Evolutionary conservation across 2,113 vertebrate species (phyloP), one percentile per base, ranked within the genome.

Genomic region (Gallinago jamesoni): DNA sequence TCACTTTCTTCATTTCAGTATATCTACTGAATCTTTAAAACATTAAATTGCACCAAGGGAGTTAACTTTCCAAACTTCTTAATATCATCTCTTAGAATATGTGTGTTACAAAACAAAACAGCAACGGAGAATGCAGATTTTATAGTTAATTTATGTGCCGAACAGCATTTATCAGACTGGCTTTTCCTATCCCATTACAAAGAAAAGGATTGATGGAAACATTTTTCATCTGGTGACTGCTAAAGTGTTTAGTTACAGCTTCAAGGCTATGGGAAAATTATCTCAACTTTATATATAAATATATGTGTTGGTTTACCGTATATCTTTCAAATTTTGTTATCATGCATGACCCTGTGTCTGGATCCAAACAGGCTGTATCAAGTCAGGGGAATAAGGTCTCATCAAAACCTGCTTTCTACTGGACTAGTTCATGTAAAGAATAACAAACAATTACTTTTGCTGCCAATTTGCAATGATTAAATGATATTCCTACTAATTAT

Each of bases 31-130:
- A 87, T 55, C 47, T 68, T 94, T 62, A 74, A 89, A 96, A 82
- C 48, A 59, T 72, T 73, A 75, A 89, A 92, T 86, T 66, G 31
- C 35, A 87, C 85, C 69, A 90, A 96, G 85, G 64, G 82, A 92
- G 69, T 75, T 77, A 85, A n/a, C 35, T 89, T 87, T 74, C 66
- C 66, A 70, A 47, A 53, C 27, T 66, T 93, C 63, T 76, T 9
- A 75, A 64, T 82, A 45, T 88, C 64, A 82, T 23, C 28, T 90
- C 37, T 67, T 60, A 48, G 11, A 77, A 55, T 22, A 10, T 7
- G 4, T 47, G 39, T 66, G 13, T 62, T 82, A 93, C 50, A 93
- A 88, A 90, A 84, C 15, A 66, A 53, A 90, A 74, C 1, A 15
- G 17, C 30, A 87, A 84, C 70, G 9, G 12, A 57, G 94, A 84